Conservation (phyloP, 2,113 vertebrate species). For the Typhlomys cinereus region DNA sequence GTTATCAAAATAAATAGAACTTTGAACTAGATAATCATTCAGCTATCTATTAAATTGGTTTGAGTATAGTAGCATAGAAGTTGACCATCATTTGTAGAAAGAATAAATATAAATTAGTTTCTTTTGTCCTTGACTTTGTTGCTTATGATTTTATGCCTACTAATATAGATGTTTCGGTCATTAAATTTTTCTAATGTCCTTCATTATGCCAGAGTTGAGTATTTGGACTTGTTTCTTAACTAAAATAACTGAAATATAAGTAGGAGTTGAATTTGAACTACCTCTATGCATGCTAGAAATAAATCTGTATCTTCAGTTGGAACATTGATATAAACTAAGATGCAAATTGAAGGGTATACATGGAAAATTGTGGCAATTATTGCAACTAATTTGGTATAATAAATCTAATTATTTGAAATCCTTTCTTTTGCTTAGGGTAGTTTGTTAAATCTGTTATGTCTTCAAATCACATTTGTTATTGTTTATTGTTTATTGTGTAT, state of each 20-base stretch:
- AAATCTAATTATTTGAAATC: background rate
- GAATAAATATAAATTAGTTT: constrained; percentile 41
- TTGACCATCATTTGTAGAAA: constrained; percentile 55
- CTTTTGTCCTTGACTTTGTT: constrained; percentile 55
- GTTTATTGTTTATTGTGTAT: constrained; percentile 31
- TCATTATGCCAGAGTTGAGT: background rate
- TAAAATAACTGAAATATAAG: constrained; percentile 45
- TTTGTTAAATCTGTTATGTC: background rate
- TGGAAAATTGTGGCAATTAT: background rate
- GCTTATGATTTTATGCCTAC: background rate
- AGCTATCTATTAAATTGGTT: constrained; percentile 66
- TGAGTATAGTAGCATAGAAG: constrained; percentile 56
- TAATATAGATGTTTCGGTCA: constrained; percentile 43
- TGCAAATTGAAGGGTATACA: background rate
- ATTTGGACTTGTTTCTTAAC: constrained; percentile 18
- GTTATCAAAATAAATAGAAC: constrained; percentile 73
- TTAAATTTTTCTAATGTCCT: constrained; percentile 37
- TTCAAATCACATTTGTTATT: constrained; percentile 17
- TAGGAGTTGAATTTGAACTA: background rate
- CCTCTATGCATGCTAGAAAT: background rate
- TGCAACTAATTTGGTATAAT: background rate
- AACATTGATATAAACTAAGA: constrained; percentile 1
- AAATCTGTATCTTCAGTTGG: constrained; percentile 17
- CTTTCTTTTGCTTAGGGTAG: constrained; percentile 11
- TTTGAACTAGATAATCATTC: constrained; percentile 74